Evolutionary conservation across 2,797 vertebrate species (phyloP).

Genomic region (Megaceryle alcyon): DNA sequence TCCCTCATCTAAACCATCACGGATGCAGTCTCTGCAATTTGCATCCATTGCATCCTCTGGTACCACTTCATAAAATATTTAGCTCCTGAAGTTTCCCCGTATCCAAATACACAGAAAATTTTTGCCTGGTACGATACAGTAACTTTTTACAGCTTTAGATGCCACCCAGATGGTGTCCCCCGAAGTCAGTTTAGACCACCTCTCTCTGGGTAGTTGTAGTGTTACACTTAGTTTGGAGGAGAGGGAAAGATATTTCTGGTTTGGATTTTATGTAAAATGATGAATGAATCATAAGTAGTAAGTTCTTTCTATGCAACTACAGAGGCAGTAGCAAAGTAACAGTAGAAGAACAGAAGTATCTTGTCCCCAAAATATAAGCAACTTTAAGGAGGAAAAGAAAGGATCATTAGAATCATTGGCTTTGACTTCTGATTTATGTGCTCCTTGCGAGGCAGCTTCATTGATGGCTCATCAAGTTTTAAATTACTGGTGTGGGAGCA

Average conservation of each 20-base stretch:
- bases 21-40: background rate
- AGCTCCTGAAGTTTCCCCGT: background rate
- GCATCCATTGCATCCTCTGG: background rate
- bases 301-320: background rate
- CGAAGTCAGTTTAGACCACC: background rate
- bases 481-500: slow-evolving; percentile 19
- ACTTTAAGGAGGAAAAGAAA: background rate
- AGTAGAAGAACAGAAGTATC: background rate
- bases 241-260: background rate
- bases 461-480: slow-evolving; percentile 16
- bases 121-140: background rate
- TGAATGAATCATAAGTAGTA: background rate
- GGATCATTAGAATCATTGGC: background rate
- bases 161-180: background rate
- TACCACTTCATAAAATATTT: background rate
- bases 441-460: background rate
- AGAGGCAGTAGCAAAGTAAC: background rate
- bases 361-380: background rate
- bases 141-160: background rate
- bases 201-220: background rate
- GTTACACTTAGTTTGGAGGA: background rate
- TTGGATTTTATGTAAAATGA: background rate
- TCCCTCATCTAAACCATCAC: background rate
- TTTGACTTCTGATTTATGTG: slow-evolving; percentile 8
- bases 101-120: background rate